phyloP scores from a whole-genome alignment of 2,797 vertebrate species.

The Parambassis ranga region DNA sequence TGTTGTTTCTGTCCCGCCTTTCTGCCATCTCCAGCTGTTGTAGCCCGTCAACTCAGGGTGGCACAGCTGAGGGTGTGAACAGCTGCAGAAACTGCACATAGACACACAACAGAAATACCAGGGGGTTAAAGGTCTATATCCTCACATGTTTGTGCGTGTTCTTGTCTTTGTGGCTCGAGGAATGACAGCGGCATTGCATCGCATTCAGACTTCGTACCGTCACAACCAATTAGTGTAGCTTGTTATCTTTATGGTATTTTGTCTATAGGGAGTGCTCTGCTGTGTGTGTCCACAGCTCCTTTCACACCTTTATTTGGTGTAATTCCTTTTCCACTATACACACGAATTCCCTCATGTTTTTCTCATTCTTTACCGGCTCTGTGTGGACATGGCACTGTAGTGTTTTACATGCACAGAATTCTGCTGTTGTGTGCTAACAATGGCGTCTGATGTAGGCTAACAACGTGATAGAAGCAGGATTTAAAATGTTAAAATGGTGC shows the following conservation, averaged over 20 bases:
- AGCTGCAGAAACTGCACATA: slow-evolving; percentile 29
- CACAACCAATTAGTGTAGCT: slow-evolving; percentile 21
- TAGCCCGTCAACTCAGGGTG: slow-evolving; percentile 21
- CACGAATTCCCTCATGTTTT: too few relatives aligned
- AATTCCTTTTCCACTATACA: too few relatives aligned
- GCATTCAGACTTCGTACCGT: slow-evolving; percentile 58
- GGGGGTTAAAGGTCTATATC: neutral
- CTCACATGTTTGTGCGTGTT: neutral
- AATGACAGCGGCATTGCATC: slow-evolving; percentile 13
- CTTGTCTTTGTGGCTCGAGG: neutral
- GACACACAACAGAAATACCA: neutral
- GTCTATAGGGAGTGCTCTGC: slow-evolving; percentile 13
- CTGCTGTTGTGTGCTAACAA: too few relatives aligned
- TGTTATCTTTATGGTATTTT: slow-evolving; percentile 53
- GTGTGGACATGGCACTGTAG: too few relatives aligned
- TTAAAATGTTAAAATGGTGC: too few relatives aligned
- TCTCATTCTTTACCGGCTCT: too few relatives aligned
- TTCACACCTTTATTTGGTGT: too few relatives aligned
- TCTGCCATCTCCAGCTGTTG: slow-evolving; percentile 58
- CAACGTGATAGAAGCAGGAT: too few relatives aligned
- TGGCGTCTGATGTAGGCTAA: too few relatives aligned
- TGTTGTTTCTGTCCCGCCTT: neutral
- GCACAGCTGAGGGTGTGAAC: slow-evolving; percentile 28
- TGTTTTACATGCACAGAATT: too few relatives aligned
- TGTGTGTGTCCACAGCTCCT: neutral